These are phyloP conservation scores for Mastomys natalensis DNA, from an alignment of 2,113 vertebrate species.

Conservation along the genomic window DNA sequence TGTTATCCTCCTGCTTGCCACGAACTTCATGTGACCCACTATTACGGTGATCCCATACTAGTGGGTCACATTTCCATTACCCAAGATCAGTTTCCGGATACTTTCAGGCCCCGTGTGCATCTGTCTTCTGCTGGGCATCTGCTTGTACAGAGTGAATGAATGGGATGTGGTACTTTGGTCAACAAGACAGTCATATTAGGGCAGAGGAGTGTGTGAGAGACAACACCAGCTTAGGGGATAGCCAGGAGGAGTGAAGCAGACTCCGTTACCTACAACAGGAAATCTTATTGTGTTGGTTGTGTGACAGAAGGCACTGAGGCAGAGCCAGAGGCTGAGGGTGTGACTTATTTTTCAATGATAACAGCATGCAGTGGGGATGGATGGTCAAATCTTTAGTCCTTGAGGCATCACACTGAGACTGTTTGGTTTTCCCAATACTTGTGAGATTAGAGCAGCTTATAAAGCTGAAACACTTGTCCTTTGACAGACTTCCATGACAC, in stretches of 20 bases:
- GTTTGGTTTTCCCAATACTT: not conserved
- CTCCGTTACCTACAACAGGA: not conserved
- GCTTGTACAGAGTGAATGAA: not conserved
- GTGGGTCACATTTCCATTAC: not conserved
- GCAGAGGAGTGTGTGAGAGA: no score
- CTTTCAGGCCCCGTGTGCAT: not conserved
- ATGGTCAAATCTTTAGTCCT: no score
- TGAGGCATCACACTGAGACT: not conserved
- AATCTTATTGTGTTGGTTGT: not conserved
- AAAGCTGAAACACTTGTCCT: not conserved
- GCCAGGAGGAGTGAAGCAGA: not conserved
- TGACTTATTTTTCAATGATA: not conserved
- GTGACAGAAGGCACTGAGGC: not conserved
- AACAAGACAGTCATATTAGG: not conserved
- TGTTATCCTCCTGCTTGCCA: not conserved
- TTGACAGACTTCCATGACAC: not conserved
- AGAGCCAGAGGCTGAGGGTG: not conserved
- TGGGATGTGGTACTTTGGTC: not conserved
- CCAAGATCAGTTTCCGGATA: not conserved
- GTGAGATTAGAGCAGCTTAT: conserved; percentile 72
- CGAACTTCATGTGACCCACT: no score
- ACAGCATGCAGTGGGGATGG: accelerated
- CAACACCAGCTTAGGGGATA: not conserved
- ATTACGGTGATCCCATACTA: no score
- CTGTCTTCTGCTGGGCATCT: not conserved